These are phyloP conservation scores for Cheilosia vulpina DNA, from an alignment of 2,888 invertebrate species.

Conservation along the genomic window DNA sequence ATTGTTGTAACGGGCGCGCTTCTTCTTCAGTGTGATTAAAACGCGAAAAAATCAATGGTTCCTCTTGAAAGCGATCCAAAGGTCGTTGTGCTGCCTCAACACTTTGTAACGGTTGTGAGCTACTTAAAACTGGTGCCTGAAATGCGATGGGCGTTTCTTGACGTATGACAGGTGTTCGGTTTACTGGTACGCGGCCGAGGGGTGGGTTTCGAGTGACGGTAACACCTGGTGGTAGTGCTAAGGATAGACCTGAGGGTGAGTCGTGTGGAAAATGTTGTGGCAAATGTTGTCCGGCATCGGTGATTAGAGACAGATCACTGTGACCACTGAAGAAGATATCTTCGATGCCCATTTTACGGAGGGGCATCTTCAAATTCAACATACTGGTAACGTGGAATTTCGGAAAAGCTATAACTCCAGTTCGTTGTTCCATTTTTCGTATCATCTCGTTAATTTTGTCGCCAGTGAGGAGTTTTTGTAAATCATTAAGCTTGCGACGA, in stretches of 20 bases:
- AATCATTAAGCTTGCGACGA: slow-evolving; percentile 82
- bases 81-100: neutral
- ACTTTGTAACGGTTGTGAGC: neutral
- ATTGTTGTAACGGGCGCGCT: neutral
- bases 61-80: slow-evolving; percentile 73
- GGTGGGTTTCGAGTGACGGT: neutral
- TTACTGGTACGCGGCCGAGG: neutral
- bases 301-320: slow-evolving; percentile 89
- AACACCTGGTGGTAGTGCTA: neutral
- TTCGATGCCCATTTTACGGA: slow-evolving; percentile 86
- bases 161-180: neutral
- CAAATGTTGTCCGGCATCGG: slow-evolving; percentile 76
- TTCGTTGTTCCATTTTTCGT: slow-evolving; percentile 80
- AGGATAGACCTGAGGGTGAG: neutral
- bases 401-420: slow-evolving; percentile 86
- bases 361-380: slow-evolving; percentile 85
- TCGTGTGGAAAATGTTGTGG: neutral
- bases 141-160: neutral
- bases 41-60: slow-evolving; percentile 70
- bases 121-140: neutral
- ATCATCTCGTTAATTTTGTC: slow-evolving; percentile 83
- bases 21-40: slow-evolving; percentile 44
- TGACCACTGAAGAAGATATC: slow-evolving; percentile 86
- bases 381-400: slow-evolving; percentile 89
- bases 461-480: slow-evolving; percentile 84